phyloP scores from a whole-genome alignment of 2,113 vertebrate species.

The Garra rufa region DNA sequence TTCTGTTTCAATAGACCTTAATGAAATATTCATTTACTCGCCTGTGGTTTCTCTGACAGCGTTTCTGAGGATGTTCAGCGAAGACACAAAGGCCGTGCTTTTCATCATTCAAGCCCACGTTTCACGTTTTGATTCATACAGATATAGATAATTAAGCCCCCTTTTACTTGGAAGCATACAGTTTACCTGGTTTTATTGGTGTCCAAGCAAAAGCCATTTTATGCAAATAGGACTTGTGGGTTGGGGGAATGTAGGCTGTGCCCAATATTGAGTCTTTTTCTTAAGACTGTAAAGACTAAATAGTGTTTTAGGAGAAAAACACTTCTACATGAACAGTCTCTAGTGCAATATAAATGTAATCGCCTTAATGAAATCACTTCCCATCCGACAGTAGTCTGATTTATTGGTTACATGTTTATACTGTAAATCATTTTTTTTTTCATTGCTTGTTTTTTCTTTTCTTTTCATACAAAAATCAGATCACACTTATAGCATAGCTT shows the following conservation, averaged over 20 bases:
- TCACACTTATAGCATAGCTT: background rate
- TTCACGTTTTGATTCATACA: constrained; percentile 63
- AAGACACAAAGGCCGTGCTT: constrained; percentile 78
- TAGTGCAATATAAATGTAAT: background rate
- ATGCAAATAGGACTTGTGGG: background rate
- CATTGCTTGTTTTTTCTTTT: no score
- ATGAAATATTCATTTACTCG: constrained; percentile 83
- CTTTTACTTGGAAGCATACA: constrained; percentile 46
- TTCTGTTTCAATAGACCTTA: constrained; percentile 79
- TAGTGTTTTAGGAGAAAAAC: background rate
- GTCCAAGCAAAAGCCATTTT: background rate
- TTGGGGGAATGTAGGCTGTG: background rate
- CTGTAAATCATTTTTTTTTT: background rate
- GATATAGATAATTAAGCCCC: constrained; percentile 72
- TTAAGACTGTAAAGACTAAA: background rate
- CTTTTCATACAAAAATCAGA: no score
- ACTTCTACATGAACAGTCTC: background rate
- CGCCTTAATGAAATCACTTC: background rate
- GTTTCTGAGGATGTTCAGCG: constrained; percentile 74
- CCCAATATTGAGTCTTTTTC: background rate
- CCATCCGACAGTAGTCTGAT: background rate
- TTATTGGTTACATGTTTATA: background rate
- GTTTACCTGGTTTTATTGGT: constrained; percentile 17
- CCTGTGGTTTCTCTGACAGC: constrained; percentile 73
- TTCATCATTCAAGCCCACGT: constrained; percentile 71